Percentiles rank a stretch among this genome's conserved stretches.
These are phyloP conservation scores for Oncorhynchus nerka DNA, from an alignment of 2,113 vertebrate species.

Conservation along the genomic window DNA sequence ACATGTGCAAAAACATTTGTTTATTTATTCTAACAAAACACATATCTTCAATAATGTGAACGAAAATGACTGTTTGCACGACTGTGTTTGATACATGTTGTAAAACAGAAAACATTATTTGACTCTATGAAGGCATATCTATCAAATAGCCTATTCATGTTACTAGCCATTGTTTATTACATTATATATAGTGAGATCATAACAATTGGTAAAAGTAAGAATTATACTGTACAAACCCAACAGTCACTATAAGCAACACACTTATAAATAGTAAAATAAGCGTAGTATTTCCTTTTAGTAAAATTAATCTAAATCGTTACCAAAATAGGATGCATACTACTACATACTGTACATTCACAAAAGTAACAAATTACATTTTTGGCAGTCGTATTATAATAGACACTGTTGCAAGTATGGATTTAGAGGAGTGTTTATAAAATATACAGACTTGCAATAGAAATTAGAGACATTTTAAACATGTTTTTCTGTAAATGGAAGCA, in stretches of 20 bases:
- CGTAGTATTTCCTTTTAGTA: neutral
- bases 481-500: slow-evolving; percentile 11
- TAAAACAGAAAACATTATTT: slow-evolving; percentile 28
- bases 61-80: slow-evolving; percentile 26
- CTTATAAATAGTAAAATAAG: neutral
- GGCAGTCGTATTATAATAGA: slow-evolving; percentile 29
- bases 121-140: slow-evolving; percentile 25
- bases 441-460: slow-evolving; percentile 48
- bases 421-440: slow-evolving; percentile 51
- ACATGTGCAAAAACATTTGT: slow-evolving; percentile 51
- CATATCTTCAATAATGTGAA: slow-evolving; percentile 21
- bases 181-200: neutral
- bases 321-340: neutral
- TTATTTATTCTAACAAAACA: slow-evolving; percentile 53
- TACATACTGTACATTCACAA: neutral
- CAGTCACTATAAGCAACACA: neutral
- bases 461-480: slow-evolving; percentile 16
- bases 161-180: neutral
- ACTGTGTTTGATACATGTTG: slow-evolving; percentile 1
- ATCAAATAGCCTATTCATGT: slow-evolving; percentile 13
- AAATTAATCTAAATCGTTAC: neutral
- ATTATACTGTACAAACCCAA: slow-evolving; percentile 1
- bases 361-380: neutral
- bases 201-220: neutral
- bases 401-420: slow-evolving; percentile 30